Evolutionary conservation across 2,113 vertebrate genomes (phyloP).

Genomic region (Ctenodactylus gundi): DNA sequence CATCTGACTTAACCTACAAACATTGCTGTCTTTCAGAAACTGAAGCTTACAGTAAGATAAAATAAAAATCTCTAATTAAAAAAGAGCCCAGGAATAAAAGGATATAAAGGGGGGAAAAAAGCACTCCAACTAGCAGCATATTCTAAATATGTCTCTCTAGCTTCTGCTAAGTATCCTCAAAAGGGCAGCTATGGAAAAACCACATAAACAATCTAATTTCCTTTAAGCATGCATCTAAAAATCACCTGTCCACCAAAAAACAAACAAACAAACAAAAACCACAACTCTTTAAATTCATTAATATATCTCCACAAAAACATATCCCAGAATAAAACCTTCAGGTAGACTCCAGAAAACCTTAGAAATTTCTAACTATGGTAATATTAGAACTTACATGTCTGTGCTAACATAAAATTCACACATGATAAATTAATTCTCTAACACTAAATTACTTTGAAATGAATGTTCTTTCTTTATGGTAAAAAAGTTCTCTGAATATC

Average conservation of each 20-base stretch:
- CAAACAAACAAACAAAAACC: conserved; percentile 6
- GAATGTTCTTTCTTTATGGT: conserved; percentile 65
- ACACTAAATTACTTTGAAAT: conserved; percentile 67
- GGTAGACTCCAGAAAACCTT: background rate
- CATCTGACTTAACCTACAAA: conserved; percentile 3
- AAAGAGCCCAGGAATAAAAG: conserved; percentile 6
- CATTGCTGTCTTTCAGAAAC: conserved; percentile 2
- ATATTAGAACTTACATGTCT: background rate
- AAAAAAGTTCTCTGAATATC: background rate
- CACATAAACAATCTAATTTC: conserved; percentile 55
- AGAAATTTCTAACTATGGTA: background rate
- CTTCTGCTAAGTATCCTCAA: conserved; percentile 58
- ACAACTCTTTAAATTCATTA: conserved; percentile 26
- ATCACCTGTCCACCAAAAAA: background rate
- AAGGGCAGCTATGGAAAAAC: background rate
- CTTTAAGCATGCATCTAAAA: conserved; percentile 58
- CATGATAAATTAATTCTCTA: conserved; percentile 67
- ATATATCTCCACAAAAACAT: conserved; percentile 13
- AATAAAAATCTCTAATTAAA: conserved; percentile 8
- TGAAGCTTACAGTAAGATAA: background rate
- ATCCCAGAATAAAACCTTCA: conserved; percentile 9
- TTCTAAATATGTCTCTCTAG: conserved; percentile 52
- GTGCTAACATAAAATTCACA: conserved; percentile 17
- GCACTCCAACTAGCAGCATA: background rate
- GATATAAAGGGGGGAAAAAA: background rate